Evolutionary conservation across 2,797 vertebrate genomes (phyloP).

Genomic region (Amniataba percoides): DNA sequence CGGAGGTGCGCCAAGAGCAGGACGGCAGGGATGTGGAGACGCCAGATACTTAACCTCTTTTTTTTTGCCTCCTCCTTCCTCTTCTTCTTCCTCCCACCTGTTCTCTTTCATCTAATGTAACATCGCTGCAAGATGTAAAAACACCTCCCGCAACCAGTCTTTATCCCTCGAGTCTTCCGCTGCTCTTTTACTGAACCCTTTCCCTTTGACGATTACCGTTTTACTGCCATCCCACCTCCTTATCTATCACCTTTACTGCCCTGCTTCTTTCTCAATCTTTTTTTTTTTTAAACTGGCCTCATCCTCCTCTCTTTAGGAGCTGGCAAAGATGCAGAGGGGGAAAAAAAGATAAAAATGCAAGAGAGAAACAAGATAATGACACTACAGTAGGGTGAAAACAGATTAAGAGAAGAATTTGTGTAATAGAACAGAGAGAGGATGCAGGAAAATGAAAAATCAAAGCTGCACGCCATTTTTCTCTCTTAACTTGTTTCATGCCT

Average conservation of each 20-base stretch:
- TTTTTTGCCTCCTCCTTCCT: conserved; percentile 2
- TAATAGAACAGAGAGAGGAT: conserved; percentile 3
- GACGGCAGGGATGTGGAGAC: conserved; percentile 54
- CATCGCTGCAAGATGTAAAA: conserved; percentile 65
- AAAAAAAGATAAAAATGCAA: not conserved
- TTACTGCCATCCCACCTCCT: conserved; percentile 48
- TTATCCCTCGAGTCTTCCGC: conserved; percentile 46
- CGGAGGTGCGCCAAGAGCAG: conserved; percentile 56
- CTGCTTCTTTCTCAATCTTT: conserved; percentile 35
- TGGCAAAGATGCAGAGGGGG: not conserved
- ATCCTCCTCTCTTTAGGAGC: conserved; percentile 16
- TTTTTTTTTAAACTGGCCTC: conserved; percentile 5
- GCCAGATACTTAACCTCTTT: conserved; percentile 69
- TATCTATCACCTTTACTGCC: conserved; percentile 61
- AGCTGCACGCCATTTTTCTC: not conserved
- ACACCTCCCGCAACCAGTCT: conserved; percentile 47
- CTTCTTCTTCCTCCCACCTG: conserved; percentile 60
- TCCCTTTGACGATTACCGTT: conserved; percentile 55
- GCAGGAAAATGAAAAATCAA: not conserved
- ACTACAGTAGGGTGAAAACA: conserved; percentile 2
- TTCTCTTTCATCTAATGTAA: conserved; percentile 66
- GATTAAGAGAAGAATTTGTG: conserved; percentile 28
- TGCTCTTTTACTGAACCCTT: conserved; percentile 58
- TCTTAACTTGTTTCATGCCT: conserved; percentile 22
- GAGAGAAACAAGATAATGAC: conserved; percentile 15